Conservation (phyloP, 2,888 invertebrate genomes). For the Baronia brevicornis region DNA sequence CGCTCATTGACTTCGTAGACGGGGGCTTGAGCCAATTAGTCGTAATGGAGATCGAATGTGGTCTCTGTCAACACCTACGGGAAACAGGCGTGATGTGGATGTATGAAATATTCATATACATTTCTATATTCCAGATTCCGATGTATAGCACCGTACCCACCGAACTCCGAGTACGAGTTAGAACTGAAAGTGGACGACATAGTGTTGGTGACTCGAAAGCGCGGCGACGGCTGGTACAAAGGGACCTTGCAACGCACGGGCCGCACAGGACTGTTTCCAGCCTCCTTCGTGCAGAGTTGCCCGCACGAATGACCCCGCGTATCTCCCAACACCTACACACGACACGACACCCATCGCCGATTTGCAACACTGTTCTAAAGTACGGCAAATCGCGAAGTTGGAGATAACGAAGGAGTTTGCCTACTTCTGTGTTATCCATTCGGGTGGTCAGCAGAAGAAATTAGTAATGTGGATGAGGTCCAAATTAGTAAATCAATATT, state of each 20-base stretch:
- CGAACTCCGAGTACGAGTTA: slow-evolving; percentile 94
- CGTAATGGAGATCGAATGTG: no score
- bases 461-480: no score
- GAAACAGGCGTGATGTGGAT: no score
- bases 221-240: slow-evolving; percentile 97
- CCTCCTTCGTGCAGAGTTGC: slow-evolving; percentile 90
- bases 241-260: slow-evolving; percentile 93
- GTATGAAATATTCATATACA: no score
- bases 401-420: no score
- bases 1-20: no score
- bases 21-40: no score
- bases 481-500: no score
- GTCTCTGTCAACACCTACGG: no score
- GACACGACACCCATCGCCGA: slow-evolving; percentile 2
- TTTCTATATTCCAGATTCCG: slow-evolving; percentile 79
- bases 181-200: slow-evolving; percentile 93
- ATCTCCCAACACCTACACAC: neutral
- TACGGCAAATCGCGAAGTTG: neutral
- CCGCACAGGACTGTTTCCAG: slow-evolving; percentile 94
- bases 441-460: no score
- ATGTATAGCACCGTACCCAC: slow-evolving; percentile 95
- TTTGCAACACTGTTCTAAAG: slow-evolving; percentile 8
- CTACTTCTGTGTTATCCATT: no score
- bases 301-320: slow-evolving; percentile 41
- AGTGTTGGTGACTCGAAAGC: slow-evolving; percentile 92